Conservation (phyloP, 2,888 invertebrate genomes). For the Drosophila rubida region DNA sequence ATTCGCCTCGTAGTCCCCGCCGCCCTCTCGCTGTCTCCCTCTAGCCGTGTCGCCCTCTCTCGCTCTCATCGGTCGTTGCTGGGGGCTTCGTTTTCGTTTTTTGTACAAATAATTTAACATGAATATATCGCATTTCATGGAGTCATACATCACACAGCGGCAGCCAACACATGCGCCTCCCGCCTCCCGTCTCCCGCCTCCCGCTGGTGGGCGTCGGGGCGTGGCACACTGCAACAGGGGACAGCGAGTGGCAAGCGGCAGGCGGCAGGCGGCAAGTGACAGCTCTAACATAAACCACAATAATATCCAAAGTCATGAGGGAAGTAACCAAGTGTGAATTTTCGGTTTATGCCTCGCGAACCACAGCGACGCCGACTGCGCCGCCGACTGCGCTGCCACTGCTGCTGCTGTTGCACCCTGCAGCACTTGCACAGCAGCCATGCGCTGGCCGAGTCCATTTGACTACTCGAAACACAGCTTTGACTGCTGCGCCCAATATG, state of each 20-base stretch:
- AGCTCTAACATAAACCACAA: constrained; percentile 78
- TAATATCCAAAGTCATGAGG: constrained; percentile 80
- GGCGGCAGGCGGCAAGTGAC: constrained; percentile 64
- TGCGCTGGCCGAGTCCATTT: neutral
- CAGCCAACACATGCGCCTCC: constrained; percentile 40
- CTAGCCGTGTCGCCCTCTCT: neutral
- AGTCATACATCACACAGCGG: constrained; percentile 75
- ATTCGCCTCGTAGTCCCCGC: neutral
- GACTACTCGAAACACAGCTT: neutral
- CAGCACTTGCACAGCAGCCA: neutral
- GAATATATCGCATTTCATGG: constrained; percentile 80
- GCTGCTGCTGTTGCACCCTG: constrained; percentile 39
- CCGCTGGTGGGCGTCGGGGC: constrained; percentile 26
- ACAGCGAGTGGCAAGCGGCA: neutral
- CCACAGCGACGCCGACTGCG: constrained; percentile 40
- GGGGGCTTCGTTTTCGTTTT: constrained; percentile 24
- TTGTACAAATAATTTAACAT: constrained; percentile 72
- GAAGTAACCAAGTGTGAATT: constrained; percentile 80
- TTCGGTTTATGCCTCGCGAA: constrained; percentile 75
- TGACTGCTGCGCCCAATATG: too few species aligned
- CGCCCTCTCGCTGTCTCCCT: neutral
- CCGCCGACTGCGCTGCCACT: constrained; percentile 22
- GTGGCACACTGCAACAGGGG: constrained; percentile 13
- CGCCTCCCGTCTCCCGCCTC: neutral
- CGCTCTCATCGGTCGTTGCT: neutral